Conservation (phyloP, 2,888 invertebrate species). For the Ctenicera cuprea region DNA sequence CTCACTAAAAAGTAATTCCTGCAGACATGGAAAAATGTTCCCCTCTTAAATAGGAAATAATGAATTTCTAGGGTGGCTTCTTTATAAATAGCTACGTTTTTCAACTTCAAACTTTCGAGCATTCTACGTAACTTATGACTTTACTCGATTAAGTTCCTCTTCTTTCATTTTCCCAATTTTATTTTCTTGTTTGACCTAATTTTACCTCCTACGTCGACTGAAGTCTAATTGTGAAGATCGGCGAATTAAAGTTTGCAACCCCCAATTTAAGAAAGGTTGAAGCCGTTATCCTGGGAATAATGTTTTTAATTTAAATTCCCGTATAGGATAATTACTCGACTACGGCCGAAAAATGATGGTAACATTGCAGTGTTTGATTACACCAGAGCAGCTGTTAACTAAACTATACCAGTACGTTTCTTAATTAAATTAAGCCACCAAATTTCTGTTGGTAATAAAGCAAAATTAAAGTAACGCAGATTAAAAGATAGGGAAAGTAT, state of each 20-base stretch:
- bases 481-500: too few species aligned
- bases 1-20: slow-evolving; percentile 51
- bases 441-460: too few species aligned
- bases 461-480: too few species aligned
- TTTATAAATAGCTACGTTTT: slow-evolving; percentile 49
- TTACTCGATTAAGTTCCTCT: slow-evolving; percentile 30
- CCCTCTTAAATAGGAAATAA: slow-evolving; percentile 46
- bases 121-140: slow-evolving; percentile 33
- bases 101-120: slow-evolving; percentile 31
- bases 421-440: too few species aligned
- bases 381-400: too few species aligned
- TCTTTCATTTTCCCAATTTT: slow-evolving; percentile 14
- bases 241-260: not conserved
- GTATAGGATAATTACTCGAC: too few species aligned
- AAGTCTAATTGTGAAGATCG: not conserved
- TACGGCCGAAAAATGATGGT: too few species aligned
- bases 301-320: slow-evolving; percentile 40
- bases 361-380: too few species aligned
- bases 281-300: slow-evolving; percentile 17
- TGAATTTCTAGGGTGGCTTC: slow-evolving; percentile 45
- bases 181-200: slow-evolving; percentile 18
- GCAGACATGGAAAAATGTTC: slow-evolving; percentile 50
- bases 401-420: too few species aligned
- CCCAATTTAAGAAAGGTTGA: not conserved
- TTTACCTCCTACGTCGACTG: slow-evolving; percentile 4